A percentile compares a stretch with the other conserved stretches of the same genome.
These are phyloP conservation scores for Dendrocincla fuliginosa DNA, from an alignment of 2,797 vertebrate species.

Conservation along the genomic window DNA sequence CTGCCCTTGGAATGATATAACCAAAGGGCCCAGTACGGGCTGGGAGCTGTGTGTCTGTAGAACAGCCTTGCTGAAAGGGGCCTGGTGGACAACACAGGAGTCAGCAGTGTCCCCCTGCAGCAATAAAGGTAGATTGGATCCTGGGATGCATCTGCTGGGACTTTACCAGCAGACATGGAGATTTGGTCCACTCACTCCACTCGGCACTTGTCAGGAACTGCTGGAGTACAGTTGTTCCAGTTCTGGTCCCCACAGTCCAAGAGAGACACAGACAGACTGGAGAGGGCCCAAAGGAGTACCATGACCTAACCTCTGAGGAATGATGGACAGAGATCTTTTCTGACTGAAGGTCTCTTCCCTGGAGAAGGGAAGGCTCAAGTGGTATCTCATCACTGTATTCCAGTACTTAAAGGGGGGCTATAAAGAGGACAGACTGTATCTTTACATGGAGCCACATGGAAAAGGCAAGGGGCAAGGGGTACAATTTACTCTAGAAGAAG, in stretches of 20 bases:
- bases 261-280: not conserved
- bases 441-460: not conserved
- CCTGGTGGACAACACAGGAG: not conserved
- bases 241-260: not conserved
- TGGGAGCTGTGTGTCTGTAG: not conserved
- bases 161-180: not conserved
- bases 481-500: not conserved
- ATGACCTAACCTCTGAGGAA: not conserved
- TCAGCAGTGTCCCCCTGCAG: accelerated
- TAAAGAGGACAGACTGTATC: not conserved
- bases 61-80: not conserved
- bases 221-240: not conserved
- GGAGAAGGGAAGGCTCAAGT: not conserved
- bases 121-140: not conserved
- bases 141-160: not conserved
- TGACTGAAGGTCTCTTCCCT: not conserved
- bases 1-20: not conserved
- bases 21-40: not conserved
- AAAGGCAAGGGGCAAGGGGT: not conserved
- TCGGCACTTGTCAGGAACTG: not conserved
- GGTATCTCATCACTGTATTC: not conserved
- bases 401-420: not conserved
- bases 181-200: not conserved
- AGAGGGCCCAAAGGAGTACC: not conserved
- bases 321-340: not conserved